These are phyloP conservation scores for Morphnarchus princeps DNA, from an alignment of 2,113 vertebrate species.

Conservation along the genomic window DNA sequence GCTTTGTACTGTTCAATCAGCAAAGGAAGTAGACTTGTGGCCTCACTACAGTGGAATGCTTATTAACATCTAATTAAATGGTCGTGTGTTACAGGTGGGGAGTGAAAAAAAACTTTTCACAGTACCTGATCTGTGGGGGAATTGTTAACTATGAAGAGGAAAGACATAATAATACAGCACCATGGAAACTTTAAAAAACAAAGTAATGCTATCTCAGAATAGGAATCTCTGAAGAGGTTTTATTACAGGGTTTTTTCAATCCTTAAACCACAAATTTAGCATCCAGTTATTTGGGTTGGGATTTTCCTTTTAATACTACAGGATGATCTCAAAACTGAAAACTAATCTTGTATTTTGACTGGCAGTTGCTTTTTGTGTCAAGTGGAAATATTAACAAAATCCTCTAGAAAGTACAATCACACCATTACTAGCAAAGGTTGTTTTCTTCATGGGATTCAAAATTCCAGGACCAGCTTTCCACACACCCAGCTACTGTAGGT, in stretches of 20 bases:
- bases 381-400: neutral
- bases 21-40: neutral
- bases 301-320: neutral
- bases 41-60: neutral
- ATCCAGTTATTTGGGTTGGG: neutral
- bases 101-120: neutral
- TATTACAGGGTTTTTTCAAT: neutral
- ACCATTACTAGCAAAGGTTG: neutral
- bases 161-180: neutral
- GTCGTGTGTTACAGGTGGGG: neutral
- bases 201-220: neutral
- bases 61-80: neutral
- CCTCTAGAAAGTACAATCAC: neutral
- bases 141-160: neutral
- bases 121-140: neutral
- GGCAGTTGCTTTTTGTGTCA: neutral
- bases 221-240: neutral
- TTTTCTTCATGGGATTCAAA: neutral
- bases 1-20: neutral
- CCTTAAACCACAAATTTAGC: neutral
- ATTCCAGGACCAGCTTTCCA: neutral
- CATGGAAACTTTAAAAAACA: neutral
- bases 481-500: neutral
- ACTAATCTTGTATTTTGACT: neutral
- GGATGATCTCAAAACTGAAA: neutral